Base-by-base conservation (phyloP, 2,113 vertebrate genomes). In the Forbesichthys agassizii region DNA sequence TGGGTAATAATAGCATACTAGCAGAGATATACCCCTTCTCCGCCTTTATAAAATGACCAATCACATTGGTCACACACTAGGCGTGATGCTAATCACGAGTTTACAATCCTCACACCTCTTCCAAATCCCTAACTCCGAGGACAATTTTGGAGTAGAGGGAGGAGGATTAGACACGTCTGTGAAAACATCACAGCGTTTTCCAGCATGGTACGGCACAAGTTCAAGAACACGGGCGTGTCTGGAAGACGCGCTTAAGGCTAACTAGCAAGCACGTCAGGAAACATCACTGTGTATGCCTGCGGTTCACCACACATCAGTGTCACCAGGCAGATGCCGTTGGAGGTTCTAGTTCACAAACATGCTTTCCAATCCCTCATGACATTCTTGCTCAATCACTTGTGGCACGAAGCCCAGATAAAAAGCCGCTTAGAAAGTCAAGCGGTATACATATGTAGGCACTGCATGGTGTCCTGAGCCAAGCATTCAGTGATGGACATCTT, bases 31-130 rank as follows among this genome's bases (percentile, higher is more conserved):
- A 1, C 36, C 36, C 58, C 33, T 13, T 48, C 11, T 57, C 46
- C 36, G n/a, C 49, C 20, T 36, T 11, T 3, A n/a, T 18, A 71
- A 77, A 74, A 3, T 48, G 75, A 75, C 88, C 92, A 85, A 90
- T 92, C 90, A 92, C 85, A 92, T 86, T 85, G 93, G 90, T 90
- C 92, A 76, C 80, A 74, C 89, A 86, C 90, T 90, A 94, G 62
- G 87, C 86, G 88, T 89, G 82, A 79, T 75, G 77, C 91, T 95
- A 94, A 95, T 93, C 93, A 92, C 92, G 91, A 85, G 83, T 93
- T 94, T 92, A 87, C 83, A 51, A 87, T 79, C 87, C 88, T 81
- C 69, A 74, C 60, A 61, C 48, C 55, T 74, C 69, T 72, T 71
- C 83, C 64, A 52, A 33, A 73, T 74, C 74, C 58, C 77, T 84